Percentiles rank a stretch among this genome's conserved stretches.
These are phyloP conservation scores for Nematostella vectensis DNA, from an alignment of 92 coral and sea anemone genomes.

Conservation along the genomic window DNA sequence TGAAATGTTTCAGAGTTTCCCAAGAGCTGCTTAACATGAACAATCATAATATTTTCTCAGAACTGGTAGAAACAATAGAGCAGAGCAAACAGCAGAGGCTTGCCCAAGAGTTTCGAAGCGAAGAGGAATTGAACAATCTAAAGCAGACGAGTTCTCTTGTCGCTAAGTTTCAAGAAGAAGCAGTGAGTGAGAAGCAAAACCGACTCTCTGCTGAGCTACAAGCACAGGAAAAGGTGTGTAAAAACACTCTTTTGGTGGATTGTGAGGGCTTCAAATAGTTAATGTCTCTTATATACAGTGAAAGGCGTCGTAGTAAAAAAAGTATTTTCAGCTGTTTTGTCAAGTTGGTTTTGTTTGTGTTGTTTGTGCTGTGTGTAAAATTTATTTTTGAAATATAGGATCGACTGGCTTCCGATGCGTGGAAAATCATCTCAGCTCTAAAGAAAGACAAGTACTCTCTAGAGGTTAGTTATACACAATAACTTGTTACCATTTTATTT, in stretches of 20 bases:
- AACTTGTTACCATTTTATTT: neutral
- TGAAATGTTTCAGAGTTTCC: too few species aligned
- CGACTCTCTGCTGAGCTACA: constrained; percentile 59
- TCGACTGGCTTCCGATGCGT: constrained; percentile 66
- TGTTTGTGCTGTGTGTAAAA: too few species aligned
- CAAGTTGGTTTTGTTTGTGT: too few species aligned
- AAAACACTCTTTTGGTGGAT: too few species aligned
- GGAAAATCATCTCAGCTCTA: constrained; percentile 68
- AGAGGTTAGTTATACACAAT: constrained; percentile 51
- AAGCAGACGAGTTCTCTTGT: constrained; percentile 70
- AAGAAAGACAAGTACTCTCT: constrained; percentile 63
- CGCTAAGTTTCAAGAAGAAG: constrained; percentile 68
- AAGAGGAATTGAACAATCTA: constrained; percentile 30
- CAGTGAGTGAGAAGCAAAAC: constrained; percentile 64
- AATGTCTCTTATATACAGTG: too few species aligned
- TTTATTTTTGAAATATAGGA: too few species aligned
- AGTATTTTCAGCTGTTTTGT: too few species aligned
- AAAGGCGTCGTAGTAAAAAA: too few species aligned
- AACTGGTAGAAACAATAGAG: constrained; percentile 19
- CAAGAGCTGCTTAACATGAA: too few species aligned
- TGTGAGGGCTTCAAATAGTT: too few species aligned
- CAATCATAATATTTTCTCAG: too few species aligned
- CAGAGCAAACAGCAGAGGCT: constrained; percentile 8
- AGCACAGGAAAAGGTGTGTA: constrained; percentile 65
- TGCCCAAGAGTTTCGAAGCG: constrained; percentile 21